A percentile compares a stretch with the other conserved stretches of the same genome.
Evolutionary conservation across 1,140 invertebrate genomes (phyloP).

Genomic region (honey bee (Apis mellifera)): DNA sequence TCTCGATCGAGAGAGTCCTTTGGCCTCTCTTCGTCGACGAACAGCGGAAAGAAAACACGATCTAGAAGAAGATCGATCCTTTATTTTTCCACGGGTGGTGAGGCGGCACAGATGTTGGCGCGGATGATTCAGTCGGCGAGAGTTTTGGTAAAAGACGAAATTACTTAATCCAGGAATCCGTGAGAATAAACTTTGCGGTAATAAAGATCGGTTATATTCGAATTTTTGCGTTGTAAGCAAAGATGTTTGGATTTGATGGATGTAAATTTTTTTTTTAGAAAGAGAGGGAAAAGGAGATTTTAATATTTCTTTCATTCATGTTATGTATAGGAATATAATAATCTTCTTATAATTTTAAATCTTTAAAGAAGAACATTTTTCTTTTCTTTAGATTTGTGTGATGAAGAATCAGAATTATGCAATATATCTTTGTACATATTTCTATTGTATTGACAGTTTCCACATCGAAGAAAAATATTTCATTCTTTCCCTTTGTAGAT

Average conservation of each 20-base stretch:
- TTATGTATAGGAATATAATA: too few species aligned
- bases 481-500: too few species aligned
- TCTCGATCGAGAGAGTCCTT: not conserved
- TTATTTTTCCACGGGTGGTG: not conserved
- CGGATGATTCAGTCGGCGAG: not conserved
- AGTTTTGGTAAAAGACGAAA: not conserved
- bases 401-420: too few species aligned
- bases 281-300: too few species aligned
- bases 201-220: not conserved
- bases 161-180: conserved; percentile 7
- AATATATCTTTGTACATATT: too few species aligned
- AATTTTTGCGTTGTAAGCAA: not conserved
- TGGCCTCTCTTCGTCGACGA: not conserved
- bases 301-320: too few species aligned
- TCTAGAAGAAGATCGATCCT: not conserved
- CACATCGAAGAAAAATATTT: too few species aligned
- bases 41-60: not conserved
- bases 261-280: not conserved
- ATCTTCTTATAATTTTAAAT: too few species aligned
- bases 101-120: conserved; percentile 4
- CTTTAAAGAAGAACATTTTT: too few species aligned
- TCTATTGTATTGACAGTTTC: too few species aligned
- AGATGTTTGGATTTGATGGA: not conserved
- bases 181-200: not conserved
- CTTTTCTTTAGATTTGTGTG: too few species aligned